Evolutionary conservation across 2,888 invertebrate genomes (phyloP).

Genomic region (Hirtodrosophila alboralis): DNA sequence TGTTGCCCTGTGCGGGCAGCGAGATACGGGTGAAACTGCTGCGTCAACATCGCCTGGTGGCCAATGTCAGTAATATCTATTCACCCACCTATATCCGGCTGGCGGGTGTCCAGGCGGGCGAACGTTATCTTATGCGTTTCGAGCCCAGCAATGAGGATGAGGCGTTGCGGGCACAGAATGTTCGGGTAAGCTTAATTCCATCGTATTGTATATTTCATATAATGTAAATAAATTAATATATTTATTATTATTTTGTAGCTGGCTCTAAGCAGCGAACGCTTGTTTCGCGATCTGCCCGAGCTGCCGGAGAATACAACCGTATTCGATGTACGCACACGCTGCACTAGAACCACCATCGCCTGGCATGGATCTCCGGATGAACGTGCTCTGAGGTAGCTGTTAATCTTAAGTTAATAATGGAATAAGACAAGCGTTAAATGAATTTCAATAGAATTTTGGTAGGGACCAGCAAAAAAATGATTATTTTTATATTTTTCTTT

Average conservation of each 20-base stretch:
- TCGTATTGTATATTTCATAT: too few species aligned
- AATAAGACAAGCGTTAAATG: too few species aligned
- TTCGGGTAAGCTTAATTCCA: constrained; percentile 83
- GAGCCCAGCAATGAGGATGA: constrained; percentile 85
- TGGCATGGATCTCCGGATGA: constrained; percentile 86
- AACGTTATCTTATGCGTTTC: constrained; percentile 85
- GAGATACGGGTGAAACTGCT: constrained; percentile 85
- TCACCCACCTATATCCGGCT: constrained; percentile 85
- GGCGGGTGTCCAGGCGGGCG: constrained; percentile 79
- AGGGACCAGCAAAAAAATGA: too few species aligned
- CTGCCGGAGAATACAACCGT: constrained; percentile 85
- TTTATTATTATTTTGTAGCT: constrained; percentile 79
- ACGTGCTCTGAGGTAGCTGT: constrained; percentile 80
- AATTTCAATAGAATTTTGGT: too few species aligned
- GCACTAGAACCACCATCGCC: constrained; percentile 85
- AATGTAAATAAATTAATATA: too few species aligned
- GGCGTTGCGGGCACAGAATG: constrained; percentile 84
- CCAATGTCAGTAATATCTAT: constrained; percentile 83
- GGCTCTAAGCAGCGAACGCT: constrained; percentile 84
- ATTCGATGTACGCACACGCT: constrained; percentile 85
- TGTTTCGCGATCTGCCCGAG: constrained; percentile 85
- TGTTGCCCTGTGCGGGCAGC: constrained; percentile 86
- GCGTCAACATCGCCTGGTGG: constrained; percentile 82
- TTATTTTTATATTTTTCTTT: too few species aligned
- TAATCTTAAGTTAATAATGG: too few species aligned